phyloP scores from a whole-genome alignment of 1,140 invertebrate genomes.

The Ganaspis sp. region DNA sequence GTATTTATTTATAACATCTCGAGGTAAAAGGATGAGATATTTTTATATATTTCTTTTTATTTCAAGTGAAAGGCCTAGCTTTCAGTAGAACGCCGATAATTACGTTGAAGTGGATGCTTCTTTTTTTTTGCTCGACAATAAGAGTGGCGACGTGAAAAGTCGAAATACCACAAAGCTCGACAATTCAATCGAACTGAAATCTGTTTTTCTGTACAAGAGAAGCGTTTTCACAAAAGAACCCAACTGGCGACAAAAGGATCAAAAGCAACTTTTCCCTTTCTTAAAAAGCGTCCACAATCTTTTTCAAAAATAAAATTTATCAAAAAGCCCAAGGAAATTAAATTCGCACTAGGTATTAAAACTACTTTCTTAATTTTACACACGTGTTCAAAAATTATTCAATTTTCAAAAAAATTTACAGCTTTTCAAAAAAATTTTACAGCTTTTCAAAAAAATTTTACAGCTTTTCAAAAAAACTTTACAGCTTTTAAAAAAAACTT shows the following conservation, averaged over 20 bases:
- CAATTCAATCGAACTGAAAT: constrained; percentile 26
- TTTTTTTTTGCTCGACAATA: constrained; percentile 19
- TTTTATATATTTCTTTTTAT: not conserved
- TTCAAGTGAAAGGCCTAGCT: constrained; percentile 7
- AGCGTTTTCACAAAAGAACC: not conserved
- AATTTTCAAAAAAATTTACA: no score
- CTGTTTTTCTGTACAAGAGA: constrained; percentile 13
- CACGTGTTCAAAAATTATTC: no score
- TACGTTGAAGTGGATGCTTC: constrained; percentile 16
- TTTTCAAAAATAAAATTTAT: not conserved
- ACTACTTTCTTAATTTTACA: no score
- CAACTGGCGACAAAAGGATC: constrained; percentile 17
- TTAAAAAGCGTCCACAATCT: not conserved
- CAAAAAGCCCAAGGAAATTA: no score
- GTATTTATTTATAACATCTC: constrained; percentile 18
- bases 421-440: no score
- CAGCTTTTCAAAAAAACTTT: no score
- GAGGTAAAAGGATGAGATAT: not conserved
- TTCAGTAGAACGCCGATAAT: not conserved
- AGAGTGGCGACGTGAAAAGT: constrained; percentile 10
- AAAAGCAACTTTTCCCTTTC: constrained; percentile 4
- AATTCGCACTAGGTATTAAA: no score
- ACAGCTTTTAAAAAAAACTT: no score
- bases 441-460: no score
- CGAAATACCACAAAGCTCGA: constrained; percentile 24